phyloP scores from a whole-genome alignment of 2,113 vertebrate species.

The Garra rufa region DNA sequence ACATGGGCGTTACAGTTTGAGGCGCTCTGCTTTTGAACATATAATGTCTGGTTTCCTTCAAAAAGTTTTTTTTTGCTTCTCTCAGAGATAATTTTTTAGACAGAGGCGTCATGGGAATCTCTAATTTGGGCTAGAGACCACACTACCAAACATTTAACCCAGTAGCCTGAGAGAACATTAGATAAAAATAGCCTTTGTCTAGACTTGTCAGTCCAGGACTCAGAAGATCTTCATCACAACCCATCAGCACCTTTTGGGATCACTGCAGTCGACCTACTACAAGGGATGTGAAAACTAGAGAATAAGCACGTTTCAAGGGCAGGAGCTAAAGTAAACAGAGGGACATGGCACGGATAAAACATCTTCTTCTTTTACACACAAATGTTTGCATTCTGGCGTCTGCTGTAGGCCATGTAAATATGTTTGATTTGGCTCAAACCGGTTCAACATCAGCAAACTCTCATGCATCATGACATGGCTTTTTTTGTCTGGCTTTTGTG shows the following conservation, averaged over 20 bases:
- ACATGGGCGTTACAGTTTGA: not conserved
- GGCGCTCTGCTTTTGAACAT: not conserved
- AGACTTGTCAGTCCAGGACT: constrained; percentile 52
- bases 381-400: not conserved
- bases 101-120: constrained; percentile 1
- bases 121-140: constrained; percentile 30
- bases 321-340: constrained; percentile 15
- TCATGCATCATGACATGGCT: constrained; percentile 36
- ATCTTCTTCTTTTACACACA: not conserved
- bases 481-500: constrained; percentile 12
- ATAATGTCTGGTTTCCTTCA: not conserved
- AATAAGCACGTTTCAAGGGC: constrained; percentile 10
- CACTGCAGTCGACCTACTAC: not conserved
- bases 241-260: constrained; percentile 23
- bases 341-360: not conserved
- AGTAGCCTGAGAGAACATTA: constrained; percentile 48
- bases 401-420: not conserved
- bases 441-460: constrained; percentile 29
- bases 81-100: constrained; percentile 14
- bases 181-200: constrained; percentile 57
- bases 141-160: constrained; percentile 31
- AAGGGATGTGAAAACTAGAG: constrained; percentile 19
- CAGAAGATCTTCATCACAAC: constrained; percentile 53
- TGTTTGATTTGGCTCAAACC: constrained; percentile 45
- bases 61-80: not conserved